phyloP scores from a whole-genome alignment of 1,140 invertebrate genomes.

The Hylyphantes graminicola region DNA sequence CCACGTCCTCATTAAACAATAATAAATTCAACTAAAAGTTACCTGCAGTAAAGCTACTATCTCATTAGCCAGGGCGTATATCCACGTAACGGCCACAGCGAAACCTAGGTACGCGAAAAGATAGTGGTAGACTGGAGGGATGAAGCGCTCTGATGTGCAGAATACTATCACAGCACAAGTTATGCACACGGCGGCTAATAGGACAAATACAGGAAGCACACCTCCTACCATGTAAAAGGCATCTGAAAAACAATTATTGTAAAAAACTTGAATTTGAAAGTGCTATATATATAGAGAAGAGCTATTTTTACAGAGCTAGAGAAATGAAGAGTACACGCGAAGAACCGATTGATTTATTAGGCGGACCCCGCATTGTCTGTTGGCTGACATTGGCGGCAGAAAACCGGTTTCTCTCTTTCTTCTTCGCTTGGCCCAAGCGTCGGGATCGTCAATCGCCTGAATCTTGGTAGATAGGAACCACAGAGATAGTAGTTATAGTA shows the following conservation, averaged over 20 bases:
- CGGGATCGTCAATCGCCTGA: too few species aligned
- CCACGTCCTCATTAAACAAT: neutral
- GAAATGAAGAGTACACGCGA: too few species aligned
- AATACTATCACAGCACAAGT: constrained; percentile 66
- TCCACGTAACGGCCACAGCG: constrained; percentile 75
- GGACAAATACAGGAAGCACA: constrained; percentile 64
- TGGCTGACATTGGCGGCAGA: too few species aligned
- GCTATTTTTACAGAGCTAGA: too few species aligned
- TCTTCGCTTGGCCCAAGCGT: too few species aligned
- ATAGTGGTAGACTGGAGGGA: constrained; percentile 67
- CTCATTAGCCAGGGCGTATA: constrained; percentile 77
- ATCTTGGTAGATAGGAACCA: too few species aligned
- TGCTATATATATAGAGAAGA: too few species aligned
- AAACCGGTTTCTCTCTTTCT: too few species aligned
- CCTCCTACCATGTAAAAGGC: constrained; percentile 68
- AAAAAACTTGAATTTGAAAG: neutral
- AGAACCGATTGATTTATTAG: too few species aligned
- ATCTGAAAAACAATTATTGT: constrained; percentile 65
- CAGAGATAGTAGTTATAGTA: too few species aligned
- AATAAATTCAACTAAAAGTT: constrained; percentile 41
- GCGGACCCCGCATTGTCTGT: too few species aligned
- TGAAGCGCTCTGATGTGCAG: constrained; percentile 66
- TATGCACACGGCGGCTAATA: constrained; percentile 65
- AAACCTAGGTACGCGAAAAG: constrained; percentile 76
- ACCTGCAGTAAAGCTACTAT: constrained; percentile 74